Conservation (phyloP, 2,888 invertebrate genomes). For the Tillus elongatus region DNA sequence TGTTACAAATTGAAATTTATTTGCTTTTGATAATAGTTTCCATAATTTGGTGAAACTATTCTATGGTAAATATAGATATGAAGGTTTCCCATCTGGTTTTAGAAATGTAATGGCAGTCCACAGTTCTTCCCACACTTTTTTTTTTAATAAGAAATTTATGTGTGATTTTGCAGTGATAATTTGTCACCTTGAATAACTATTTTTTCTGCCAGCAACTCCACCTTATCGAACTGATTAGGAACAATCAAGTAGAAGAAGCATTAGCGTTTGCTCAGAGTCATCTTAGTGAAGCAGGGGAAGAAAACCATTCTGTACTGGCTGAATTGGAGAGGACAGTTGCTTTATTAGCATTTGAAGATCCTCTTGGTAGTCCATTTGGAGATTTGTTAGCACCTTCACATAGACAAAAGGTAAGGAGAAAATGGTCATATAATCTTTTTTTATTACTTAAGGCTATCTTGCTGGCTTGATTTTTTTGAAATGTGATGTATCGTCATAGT, state of each 20-base stretch:
- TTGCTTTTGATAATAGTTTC: too few relatives aligned
- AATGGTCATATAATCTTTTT: too few relatives aligned
- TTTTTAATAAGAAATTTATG: too few relatives aligned
- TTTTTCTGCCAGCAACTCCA: conserved; percentile 64
- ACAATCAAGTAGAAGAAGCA: conserved; percentile 78
- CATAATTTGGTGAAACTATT: too few relatives aligned
- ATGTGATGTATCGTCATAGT: too few relatives aligned
- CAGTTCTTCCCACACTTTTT: too few relatives aligned
- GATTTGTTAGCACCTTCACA: conserved; percentile 89
- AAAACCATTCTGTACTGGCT: conserved; percentile 58
- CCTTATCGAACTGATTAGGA: conserved; percentile 77
- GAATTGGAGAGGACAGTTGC: conserved; percentile 93
- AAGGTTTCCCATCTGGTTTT: too few relatives aligned
- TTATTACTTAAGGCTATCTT: neutral
- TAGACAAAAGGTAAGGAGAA: conserved; percentile 69
- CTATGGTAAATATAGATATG: too few relatives aligned
- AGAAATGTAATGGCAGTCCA: too few relatives aligned
- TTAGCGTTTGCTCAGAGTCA: conserved; percentile 84
- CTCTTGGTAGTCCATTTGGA: conserved; percentile 88
- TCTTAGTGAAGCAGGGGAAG: conserved; percentile 81
- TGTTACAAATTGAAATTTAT: too few relatives aligned
- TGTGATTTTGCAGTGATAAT: too few relatives aligned
- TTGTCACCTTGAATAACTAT: too few relatives aligned
- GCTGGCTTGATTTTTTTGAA: neutral
- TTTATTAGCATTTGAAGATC: conserved; percentile 92